Base-by-base conservation (phyloP, 2,113 vertebrate species). In the Columba janthina region DNA sequence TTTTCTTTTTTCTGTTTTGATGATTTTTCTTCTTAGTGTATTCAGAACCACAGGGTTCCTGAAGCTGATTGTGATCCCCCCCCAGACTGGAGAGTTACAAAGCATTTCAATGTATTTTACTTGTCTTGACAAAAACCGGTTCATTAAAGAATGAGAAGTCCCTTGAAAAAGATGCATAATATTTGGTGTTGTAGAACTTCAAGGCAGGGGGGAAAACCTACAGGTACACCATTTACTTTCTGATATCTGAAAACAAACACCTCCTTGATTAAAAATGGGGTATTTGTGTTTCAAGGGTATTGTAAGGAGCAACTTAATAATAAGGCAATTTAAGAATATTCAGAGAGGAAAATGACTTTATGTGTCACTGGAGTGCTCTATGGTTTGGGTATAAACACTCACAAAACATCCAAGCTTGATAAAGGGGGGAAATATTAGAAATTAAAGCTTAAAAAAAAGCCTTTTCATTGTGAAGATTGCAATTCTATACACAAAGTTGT, bases 241-340 rank as follows among this genome's bases (percentile, higher is more conserved):
- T 56, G 26, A 32, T 48, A 72, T 28, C 46, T 79, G 58, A 76
- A 92, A 90, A 70, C n/a, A 88, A 85, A 69, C 10, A 65, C 40
- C 44, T 42, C 32, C 48, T 88, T 58, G 72, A 61, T 60, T 79
- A 79, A 69, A 94, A 79, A 13, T 10, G 21, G 10, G 11, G 53
- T 60, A 40, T 82, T 78, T 85, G 20, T 85, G 17, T 75, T 93
- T 85, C 58, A 93, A 82, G 15, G 19, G 13, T 56, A 44, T 79
- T 88, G 6, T 56, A 85, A 82, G n/a, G 46, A 60, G 26, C 36
- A 81, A 74, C 12, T 61, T 85, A 71, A 51, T 61, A 77, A 85
- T 15, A 51, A 72, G 22, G 15, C 40, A 71, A n/a, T 85, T 94
- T 51, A 88, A 42, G 66, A 90, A 78, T 38, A 56, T 72, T 42